phyloP scores from a whole-genome alignment of 2,797 vertebrate genomes.

The Amazona ochrocephala region DNA sequence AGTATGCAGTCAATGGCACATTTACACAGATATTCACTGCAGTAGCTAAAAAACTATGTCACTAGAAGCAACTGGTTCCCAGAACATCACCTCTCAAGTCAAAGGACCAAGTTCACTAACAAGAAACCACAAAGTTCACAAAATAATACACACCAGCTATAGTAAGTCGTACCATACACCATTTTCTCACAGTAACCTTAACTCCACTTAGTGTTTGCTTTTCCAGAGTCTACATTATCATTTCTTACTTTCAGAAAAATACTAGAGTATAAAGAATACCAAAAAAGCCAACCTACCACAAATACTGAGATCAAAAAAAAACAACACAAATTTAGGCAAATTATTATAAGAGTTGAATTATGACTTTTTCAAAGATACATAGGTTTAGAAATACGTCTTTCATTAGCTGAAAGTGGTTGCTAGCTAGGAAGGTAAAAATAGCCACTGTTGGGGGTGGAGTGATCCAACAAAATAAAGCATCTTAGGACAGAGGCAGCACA shows the following conservation, averaged over 20 bases:
- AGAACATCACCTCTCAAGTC: not conserved
- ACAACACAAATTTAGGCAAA: no score
- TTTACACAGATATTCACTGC: not conserved
- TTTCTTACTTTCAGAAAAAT: not conserved
- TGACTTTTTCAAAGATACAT: not conserved
- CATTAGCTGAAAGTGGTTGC: not conserved
- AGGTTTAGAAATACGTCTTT: not conserved
- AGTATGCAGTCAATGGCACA: rapidly evolving
- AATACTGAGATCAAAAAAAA: not conserved
- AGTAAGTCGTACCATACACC: not conserved
- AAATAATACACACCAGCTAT: not conserved
- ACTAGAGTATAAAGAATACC: not conserved
- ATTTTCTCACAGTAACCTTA: not conserved
- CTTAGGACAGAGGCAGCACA: not conserved
- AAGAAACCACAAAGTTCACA: not conserved
- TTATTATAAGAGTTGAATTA: not conserved
- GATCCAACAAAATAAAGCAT: not conserved
- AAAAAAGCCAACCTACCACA: not conserved
- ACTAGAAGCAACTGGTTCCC: not conserved
- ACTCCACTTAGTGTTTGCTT: not conserved
- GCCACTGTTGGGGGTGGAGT: not conserved
- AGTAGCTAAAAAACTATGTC: not conserved
- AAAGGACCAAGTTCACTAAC: not conserved
- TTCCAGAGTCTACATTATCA: not conserved
- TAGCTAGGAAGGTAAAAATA: not conserved